phyloP scores from a whole-genome alignment of 2,113 vertebrate genomes.

The Otocyon megalotis region DNA sequence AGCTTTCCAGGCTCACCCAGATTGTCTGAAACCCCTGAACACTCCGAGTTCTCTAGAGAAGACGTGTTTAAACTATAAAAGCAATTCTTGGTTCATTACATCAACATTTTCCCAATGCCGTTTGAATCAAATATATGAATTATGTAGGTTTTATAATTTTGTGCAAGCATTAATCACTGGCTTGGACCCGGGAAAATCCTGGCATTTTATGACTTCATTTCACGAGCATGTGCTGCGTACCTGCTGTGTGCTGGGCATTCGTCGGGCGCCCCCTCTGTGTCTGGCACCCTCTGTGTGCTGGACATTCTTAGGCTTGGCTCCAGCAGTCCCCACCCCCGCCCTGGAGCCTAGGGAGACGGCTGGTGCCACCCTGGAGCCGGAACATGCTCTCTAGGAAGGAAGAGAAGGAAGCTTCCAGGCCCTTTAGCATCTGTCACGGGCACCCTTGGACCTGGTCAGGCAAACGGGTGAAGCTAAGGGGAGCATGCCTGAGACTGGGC shows the following conservation, averaged over 20 bases:
- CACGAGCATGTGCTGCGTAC: accelerated
- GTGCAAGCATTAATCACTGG: accelerated
- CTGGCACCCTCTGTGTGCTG: not conserved
- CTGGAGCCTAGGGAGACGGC: not conserved
- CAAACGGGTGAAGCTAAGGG: accelerated
- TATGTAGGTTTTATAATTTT: not conserved
- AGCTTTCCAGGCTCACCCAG: accelerated
- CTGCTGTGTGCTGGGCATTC: accelerated
- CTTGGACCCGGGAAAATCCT: not conserved
- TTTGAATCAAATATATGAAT: not conserved
- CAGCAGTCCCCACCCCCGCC: accelerated
- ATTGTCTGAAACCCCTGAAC: accelerated
- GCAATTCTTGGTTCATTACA: not conserved
- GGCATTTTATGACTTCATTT: not conserved
- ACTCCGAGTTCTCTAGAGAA: accelerated
- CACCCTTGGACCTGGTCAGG: not conserved
- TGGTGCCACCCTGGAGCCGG: accelerated
- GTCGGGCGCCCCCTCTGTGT: not conserved
- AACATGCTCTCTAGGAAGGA: accelerated
- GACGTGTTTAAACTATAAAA: accelerated
- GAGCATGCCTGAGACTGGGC: accelerated
- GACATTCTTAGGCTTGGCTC: not conserved
- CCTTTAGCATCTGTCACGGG: not conserved
- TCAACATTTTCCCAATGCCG: accelerated
- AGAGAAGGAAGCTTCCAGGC: not conserved